Conservation (phyloP, 1,140 invertebrate genomes). For the Apis cerana region DNA sequence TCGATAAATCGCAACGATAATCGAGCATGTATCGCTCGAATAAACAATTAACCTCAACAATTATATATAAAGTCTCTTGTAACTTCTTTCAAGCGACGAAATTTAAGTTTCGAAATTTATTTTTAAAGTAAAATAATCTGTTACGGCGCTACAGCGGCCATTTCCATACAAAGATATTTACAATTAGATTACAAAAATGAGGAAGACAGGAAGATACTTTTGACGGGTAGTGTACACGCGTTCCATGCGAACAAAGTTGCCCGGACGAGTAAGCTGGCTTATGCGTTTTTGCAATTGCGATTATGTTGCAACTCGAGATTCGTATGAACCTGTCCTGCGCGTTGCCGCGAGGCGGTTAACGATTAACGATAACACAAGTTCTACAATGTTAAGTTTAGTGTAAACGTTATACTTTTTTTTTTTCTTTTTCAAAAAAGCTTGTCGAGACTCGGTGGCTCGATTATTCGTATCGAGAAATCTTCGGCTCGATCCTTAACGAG, state of each 20-base stretch:
- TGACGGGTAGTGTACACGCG: neutral
- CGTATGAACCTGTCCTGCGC: slow-evolving; percentile 22
- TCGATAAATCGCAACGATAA: no score
- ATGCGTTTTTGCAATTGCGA: slow-evolving; percentile 27
- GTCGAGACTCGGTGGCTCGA: neutral
- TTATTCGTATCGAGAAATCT: neutral
- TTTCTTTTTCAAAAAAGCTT: neutral
- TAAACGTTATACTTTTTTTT: slow-evolving; percentile 5
- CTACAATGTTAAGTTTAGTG: slow-evolving; percentile 30
- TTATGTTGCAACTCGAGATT: slow-evolving; percentile 39
- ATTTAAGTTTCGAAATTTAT: no score
- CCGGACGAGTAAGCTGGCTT: slow-evolving; percentile 6
- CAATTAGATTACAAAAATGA: neutral
- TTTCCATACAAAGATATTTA: no score
- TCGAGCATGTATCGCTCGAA: no score
- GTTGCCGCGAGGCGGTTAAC: neutral
- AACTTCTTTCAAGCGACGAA: no score
- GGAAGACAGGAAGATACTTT: neutral
- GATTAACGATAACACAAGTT: slow-evolving; percentile 34
- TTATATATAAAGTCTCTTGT: no score
- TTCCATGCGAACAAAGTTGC: neutral
- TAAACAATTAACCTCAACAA: no score
- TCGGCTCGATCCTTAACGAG: neutral
- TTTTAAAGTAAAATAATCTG: no score
- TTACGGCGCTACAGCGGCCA: no score